These are phyloP conservation scores for Lathamus discolor DNA, from an alignment of 2,113 vertebrate genomes.

Conservation along the genomic window DNA sequence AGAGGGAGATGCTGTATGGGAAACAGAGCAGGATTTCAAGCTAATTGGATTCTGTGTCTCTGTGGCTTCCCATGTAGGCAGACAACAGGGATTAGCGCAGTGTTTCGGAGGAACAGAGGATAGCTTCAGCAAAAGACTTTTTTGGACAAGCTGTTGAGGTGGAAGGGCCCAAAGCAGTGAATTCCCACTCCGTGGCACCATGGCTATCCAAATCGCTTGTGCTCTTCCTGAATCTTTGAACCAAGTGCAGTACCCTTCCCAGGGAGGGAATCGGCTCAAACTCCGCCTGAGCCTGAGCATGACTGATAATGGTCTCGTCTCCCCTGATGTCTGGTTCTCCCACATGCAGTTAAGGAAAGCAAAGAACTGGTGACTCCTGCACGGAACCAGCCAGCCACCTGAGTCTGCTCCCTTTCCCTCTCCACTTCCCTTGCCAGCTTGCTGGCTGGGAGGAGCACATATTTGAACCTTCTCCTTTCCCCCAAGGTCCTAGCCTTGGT, in stretches of 20 bases:
- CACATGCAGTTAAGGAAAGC: too few relatives aligned
- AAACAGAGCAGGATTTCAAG: conserved; percentile 55
- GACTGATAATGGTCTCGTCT: background rate
- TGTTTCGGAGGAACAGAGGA: conserved; percentile 3
- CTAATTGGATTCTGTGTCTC: conserved; percentile 73
- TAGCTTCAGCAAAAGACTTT: background rate
- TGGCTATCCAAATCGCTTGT: fast-evolving
- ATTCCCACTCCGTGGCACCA: background rate
- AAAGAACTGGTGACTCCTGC: background rate
- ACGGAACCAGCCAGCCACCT: background rate
- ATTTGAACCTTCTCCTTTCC: background rate
- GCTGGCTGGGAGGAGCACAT: background rate
- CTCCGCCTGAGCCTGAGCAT: background rate
- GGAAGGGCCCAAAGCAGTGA: background rate
- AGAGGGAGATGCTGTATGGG: conserved; percentile 41
- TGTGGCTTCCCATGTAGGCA: conserved; percentile 8
- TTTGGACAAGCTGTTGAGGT: background rate
- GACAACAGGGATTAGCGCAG: background rate
- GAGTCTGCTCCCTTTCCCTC: background rate
- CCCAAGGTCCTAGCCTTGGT: background rate
- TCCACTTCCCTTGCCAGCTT: background rate
- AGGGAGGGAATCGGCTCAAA: background rate
- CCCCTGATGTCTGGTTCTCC: too few relatives aligned
- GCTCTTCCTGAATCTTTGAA: background rate
- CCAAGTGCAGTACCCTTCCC: background rate